Evolutionary conservation across 2,797 vertebrate genomes (phyloP).

Genomic region (Sebastes taczanowskii): DNA sequence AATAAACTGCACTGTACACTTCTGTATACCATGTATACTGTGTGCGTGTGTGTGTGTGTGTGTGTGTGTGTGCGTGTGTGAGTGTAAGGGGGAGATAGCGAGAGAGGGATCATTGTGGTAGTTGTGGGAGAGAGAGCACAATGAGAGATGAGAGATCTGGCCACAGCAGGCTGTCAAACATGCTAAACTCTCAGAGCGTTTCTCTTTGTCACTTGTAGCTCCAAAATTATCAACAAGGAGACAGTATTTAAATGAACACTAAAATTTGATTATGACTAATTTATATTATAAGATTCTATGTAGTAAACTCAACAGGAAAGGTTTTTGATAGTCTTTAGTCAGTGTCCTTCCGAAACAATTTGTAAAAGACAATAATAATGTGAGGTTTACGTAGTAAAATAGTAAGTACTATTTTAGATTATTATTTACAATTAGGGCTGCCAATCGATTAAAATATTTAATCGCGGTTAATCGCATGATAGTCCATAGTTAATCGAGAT

Average conservation of each 20-base stretch:
- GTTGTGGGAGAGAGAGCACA: slow-evolving; percentile 47
- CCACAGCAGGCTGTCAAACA: slow-evolving; percentile 45
- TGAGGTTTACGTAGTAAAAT: not conserved
- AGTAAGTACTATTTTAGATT: not conserved
- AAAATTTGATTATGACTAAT: not conserved
- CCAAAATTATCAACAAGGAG: not conserved
- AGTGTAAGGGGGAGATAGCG: not conserved
- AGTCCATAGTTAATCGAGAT: too few relatives aligned
- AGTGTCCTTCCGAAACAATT: not conserved
- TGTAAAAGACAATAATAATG: not conserved
- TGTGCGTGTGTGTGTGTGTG: not conserved
- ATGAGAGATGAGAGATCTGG: slow-evolving; percentile 41
- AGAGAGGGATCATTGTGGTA: slow-evolving; percentile 46
- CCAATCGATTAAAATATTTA: too few relatives aligned
- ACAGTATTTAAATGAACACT: not conserved
- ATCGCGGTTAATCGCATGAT: too few relatives aligned
- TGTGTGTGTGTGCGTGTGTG: not conserved
- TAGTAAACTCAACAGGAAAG: not conserved
- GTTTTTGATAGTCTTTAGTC: too few relatives aligned
- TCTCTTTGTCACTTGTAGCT: slow-evolving; percentile 4
- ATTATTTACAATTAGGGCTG: fast-evolving
- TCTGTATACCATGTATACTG: not conserved
- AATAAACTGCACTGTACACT: not conserved
- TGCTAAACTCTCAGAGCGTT: not conserved
- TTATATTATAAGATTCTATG: not conserved